Base-by-base conservation (phyloP, 1,140 invertebrate genomes). In the Acromyrmex echinatior region DNA sequence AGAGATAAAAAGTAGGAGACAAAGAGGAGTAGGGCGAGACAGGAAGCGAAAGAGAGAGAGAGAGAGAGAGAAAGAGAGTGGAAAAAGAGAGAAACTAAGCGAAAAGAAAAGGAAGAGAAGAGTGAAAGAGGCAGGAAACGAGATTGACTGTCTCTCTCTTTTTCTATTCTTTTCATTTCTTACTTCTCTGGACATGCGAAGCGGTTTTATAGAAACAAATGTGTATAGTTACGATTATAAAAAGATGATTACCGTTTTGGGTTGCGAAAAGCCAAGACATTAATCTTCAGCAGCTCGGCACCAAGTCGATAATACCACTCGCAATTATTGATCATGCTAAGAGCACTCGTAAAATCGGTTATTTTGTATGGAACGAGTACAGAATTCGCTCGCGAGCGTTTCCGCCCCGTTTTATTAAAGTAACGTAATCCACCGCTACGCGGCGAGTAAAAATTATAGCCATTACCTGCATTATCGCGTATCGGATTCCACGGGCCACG, bases 391-490 rank as follows among this genome's bases (percentile, higher is more conserved):
- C 65, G 45, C 56, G 9, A n/a, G 56, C 39, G 56, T 76, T 76
- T 56, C 70, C 70, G 45, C 56, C 80, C 70, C 80, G 80, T 51
- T 84, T 84, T 76, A 84, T 84, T 84, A 84, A 84, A 84, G 80
- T 84, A 84, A 84, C 80, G 80, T 84, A 84, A 84, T 76, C 80
- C 70, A 76, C 70, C 70, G 28, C 65, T 31, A 21, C 68, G 45
- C 77, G 80, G 80, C 56, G 56, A 49, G 58, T 74, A 84, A 84
- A 84, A 84, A 84, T 84, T 84, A 84, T 76, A 63, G 80, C 80
- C 80, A 84, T 84, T 84, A 84, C 73, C 80, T 76, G 70, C 80
- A 84, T 84, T 84, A 84, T 84, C 80, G 80, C 80, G 70, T 84
- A 84, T 84, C 80, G 56, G 45, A 70, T 84, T 84, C 39, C 70